Percentiles rank a stretch among this genome's conserved stretches.
Conservation (phyloP, 1,140 invertebrate species). For the Eriocheir sinensis region DNA sequence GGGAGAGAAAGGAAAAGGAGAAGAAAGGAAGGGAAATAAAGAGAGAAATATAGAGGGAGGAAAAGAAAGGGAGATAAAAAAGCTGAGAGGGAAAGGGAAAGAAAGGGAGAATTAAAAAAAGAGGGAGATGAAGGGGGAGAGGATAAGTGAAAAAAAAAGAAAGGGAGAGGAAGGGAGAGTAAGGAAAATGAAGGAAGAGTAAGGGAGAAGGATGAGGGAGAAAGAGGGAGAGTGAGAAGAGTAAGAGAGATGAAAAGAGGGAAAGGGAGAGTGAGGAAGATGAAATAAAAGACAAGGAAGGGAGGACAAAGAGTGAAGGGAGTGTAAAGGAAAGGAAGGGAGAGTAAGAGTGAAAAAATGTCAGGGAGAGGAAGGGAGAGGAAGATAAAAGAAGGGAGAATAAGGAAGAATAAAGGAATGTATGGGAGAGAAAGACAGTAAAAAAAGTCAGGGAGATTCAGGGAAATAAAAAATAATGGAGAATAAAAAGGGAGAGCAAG, state of each 20-base stretch:
- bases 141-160: no score
- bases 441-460: no score
- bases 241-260: background rate
- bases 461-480: background rate
- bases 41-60: background rate
- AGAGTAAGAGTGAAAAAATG: no score
- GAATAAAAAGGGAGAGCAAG: background rate
- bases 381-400: no score
- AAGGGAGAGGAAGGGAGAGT: background rate
- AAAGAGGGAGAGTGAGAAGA: background rate
- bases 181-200: background rate
- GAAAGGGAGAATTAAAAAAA: background rate
- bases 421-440: no score
- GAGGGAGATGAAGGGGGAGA: no score
- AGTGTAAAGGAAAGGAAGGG: no score
- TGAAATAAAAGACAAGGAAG: background rate
- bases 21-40: background rate
- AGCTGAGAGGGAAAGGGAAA: background rate
- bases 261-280: background rate
- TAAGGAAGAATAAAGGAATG: no score
- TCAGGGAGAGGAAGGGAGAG: no score
- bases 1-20: no score
- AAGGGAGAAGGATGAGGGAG: background rate
- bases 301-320: background rate
- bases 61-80: background rate